Evolutionary conservation across 2,797 vertebrate species (phyloP), one percentile per base, ranked within the genome.

Genomic region (Cryptoprocta ferox): DNA sequence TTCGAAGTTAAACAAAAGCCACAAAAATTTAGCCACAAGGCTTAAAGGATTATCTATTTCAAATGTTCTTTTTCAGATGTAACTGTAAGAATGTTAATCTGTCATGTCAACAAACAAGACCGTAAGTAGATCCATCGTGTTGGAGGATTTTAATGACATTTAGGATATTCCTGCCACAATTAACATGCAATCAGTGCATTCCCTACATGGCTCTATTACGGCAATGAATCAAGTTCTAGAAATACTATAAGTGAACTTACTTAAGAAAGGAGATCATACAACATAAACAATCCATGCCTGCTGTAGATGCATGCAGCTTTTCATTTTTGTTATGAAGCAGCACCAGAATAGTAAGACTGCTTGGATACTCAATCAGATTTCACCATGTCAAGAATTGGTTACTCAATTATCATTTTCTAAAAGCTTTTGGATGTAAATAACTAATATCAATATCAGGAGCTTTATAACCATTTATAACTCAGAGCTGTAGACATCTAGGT

Each of bases 221-320:
- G 98, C 97, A 97, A 98, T 95, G 98, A 98, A 97, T 98, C 98
- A 96, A 97, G 97, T 78, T 97, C 98, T 98, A 98, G 98, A 93
- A 97, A 98, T 98, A 97, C 98, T 98, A 97, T 88, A 97, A 96
- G 98, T 98, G 98, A 98, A 98, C 97, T 96, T 98, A 97, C 96
- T 96, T 96, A 98, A 98, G 97, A 98, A 82, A 96, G 97, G 98
- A 98, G 98, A 92, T 98, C 98, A 98, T 97, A 98, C 97, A 96
- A 98, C 98, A 98, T 91, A 98, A 97, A 98, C 98, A 97, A 97
- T 95, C 98, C 98, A 98, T 98, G 98, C 98, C 98, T 98, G 98
- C 98, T 98, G 98, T 92, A 98, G 98, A 98, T 73, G 98, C 99
- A 98, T 98, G 98, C 98, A 99, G 98, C 98, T 97, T 98, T 95